These are phyloP conservation scores for Pantherophis alleghaniensis DNA, from an alignment of 2,797 vertebrate genomes.

Conservation along the genomic window DNA sequence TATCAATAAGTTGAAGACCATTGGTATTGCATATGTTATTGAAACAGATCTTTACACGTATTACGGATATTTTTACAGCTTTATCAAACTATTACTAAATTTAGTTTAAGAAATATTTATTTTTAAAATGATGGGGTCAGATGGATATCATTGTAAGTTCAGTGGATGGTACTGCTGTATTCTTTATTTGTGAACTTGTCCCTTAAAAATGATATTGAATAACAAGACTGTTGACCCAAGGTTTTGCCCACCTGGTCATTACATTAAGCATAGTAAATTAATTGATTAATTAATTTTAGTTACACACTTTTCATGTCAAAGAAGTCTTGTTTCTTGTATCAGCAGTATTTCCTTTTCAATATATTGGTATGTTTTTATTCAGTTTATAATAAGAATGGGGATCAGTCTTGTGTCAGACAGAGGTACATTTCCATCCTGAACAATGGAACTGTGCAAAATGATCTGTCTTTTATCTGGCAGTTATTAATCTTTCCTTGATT, in stretches of 20 bases:
- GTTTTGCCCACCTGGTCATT: background rate
- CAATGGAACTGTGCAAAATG: background rate
- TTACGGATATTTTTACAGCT: background rate
- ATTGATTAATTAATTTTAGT: background rate
- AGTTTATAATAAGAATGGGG: background rate
- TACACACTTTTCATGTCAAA: background rate
- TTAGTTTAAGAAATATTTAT: background rate
- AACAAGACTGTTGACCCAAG: background rate
- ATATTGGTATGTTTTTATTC: background rate
- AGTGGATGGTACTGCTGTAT: background rate
- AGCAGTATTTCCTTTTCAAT: background rate
- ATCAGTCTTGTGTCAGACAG: background rate
- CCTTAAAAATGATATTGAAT: background rate
- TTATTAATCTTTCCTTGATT: background rate
- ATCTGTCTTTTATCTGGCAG: background rate
- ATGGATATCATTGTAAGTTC: background rate
- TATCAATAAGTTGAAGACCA: background rate
- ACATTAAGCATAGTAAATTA: background rate
- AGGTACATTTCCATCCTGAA: background rate
- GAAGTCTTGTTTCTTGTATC: background rate
- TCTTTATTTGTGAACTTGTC: background rate
- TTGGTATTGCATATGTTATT: background rate
- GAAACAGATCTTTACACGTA: background rate
- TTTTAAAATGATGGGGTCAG: background rate
- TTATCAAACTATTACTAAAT: constrained; percentile 3